Evolutionary conservation across 2,888 invertebrate genomes (phyloP).

Genomic region (Hermaeophaga mercurialis): DNA sequence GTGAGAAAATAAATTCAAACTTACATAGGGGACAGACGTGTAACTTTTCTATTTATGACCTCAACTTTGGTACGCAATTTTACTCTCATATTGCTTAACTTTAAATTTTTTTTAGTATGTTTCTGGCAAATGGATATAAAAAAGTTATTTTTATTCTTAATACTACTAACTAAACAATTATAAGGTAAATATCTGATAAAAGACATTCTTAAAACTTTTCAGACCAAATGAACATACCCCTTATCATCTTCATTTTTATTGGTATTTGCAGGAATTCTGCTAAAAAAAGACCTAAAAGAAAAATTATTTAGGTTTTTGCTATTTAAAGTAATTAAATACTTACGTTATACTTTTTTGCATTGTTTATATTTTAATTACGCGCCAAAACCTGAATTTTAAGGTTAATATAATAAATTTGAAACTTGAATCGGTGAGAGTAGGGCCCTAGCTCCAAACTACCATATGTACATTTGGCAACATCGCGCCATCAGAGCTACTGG

Average conservation of each 20-base stretch:
- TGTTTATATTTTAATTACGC: constrained; percentile 10
- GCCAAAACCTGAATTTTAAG: constrained; percentile 1
- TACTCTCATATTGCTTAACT: not conserved
- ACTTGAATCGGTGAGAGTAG: no score
- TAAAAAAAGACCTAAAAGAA: constrained; percentile 33
- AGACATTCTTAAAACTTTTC: constrained; percentile 19
- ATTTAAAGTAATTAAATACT: constrained; percentile 30
- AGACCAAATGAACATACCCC: constrained; percentile 31
- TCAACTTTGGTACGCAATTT: not conserved
- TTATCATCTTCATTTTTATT: constrained; percentile 20
- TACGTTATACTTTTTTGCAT: constrained; percentile 44
- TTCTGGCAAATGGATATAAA: not conserved
- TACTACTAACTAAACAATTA: constrained; percentile 10
- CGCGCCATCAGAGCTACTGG: no score
- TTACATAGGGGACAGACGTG: not conserved
- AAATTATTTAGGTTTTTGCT: constrained; percentile 15
- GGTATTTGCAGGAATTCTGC: constrained; percentile 24
- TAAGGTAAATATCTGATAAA: constrained; percentile 8
- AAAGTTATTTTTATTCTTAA: not conserved
- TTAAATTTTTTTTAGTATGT: not conserved
- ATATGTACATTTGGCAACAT: no score
- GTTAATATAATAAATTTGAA: not conserved
- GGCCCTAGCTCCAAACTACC: no score
- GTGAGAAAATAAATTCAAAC: constrained; percentile 1
- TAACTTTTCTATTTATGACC: not conserved